Percentiles rank a stretch among this genome's conserved stretches.
phyloP scores from a whole-genome alignment of 1,140 invertebrate species.

The Solenopsis fugax region DNA sequence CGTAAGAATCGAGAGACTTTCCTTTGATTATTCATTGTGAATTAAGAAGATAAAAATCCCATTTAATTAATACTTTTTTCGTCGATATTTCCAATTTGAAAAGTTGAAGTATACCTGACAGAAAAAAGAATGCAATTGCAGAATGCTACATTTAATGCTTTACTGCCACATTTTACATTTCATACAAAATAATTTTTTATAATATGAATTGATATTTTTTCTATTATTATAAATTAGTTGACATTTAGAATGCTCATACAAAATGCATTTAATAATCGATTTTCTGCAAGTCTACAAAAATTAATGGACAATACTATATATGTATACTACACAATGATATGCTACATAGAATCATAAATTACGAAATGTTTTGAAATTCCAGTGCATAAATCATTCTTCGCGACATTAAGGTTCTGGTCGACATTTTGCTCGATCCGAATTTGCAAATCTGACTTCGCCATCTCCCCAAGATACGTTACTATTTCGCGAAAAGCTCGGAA shows the following conservation, averaged over 20 bases:
- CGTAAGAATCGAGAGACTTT: slow-evolving; percentile 14
- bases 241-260: not conserved
- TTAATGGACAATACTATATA: not conserved
- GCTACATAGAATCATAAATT: not conserved
- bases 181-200: slow-evolving; percentile 4
- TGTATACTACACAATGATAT: too few species aligned
- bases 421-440: not conserved
- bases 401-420: not conserved
- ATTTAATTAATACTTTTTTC: slow-evolving; percentile 37
- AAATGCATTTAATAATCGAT: not conserved
- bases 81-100: not conserved
- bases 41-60: not conserved
- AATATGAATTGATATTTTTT: not conserved
- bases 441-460: not conserved
- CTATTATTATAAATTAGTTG: not conserved
- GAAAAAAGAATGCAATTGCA: not conserved
- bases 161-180: not conserved
- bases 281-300: not conserved
- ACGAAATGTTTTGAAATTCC: slow-evolving; percentile 9
- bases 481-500: slow-evolving; percentile 17
- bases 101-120: not conserved
- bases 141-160: not conserved
- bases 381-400: not conserved
- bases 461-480: not conserved
- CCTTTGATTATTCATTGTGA: not conserved